A percentile compares a stretch with the other conserved stretches of the same genome.
These are phyloP conservation scores for Xestobium rufovillosum DNA, from an alignment of 2,888 invertebrate species.

Conservation along the genomic window DNA sequence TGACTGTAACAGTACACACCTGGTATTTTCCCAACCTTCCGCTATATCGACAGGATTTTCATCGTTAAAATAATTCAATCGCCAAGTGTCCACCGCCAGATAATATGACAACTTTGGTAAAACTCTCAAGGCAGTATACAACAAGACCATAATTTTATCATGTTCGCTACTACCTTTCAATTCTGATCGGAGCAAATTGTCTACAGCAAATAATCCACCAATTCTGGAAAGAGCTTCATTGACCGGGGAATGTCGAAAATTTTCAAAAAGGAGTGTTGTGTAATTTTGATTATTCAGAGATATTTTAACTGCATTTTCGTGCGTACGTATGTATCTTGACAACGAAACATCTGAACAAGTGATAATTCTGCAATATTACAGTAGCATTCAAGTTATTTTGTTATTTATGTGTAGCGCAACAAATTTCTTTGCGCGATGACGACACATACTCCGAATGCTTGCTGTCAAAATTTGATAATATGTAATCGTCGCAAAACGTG, in stretches of 20 bases:
- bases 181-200: constrained; percentile 44
- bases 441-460: constrained; percentile 41
- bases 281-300: constrained; percentile 31
- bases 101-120: constrained; percentile 53
- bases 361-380: constrained; percentile 26
- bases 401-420: too few relatives aligned
- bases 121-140: constrained; percentile 49
- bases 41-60: constrained; percentile 26
- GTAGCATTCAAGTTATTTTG: too few relatives aligned
- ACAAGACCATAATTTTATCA: constrained; percentile 46
- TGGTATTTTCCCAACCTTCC: constrained; percentile 47
- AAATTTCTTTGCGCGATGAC: too few relatives aligned
- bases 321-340: constrained; percentile 48
- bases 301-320: constrained; percentile 47
- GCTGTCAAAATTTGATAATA: too few relatives aligned
- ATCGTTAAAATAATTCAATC: too few relatives aligned
- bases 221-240: constrained; percentile 50
- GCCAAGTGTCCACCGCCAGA: constrained; percentile 50
- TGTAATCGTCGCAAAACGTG: constrained; percentile 43
- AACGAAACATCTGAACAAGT: constrained; percentile 50
- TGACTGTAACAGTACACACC: too few relatives aligned
- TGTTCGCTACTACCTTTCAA: constrained; percentile 40
- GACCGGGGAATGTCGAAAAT: constrained; percentile 41
- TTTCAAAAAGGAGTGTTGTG: constrained; percentile 23
- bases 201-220: constrained; percentile 47